Base-by-base conservation (phyloP, 2,113 vertebrate genomes). In the Hepsetus odoe region DNA sequence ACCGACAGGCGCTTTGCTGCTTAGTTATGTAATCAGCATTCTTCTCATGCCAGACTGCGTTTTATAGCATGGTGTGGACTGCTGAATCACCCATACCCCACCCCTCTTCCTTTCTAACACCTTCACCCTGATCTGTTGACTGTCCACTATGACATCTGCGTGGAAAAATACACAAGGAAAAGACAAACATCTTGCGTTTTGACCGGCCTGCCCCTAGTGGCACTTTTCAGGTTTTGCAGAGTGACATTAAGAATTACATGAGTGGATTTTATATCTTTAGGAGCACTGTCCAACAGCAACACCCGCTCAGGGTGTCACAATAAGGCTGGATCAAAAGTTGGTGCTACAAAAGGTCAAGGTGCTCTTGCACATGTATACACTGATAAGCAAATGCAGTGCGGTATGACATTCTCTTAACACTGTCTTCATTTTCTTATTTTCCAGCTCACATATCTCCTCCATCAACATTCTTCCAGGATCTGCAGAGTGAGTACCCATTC, bases 381-480 rank as follows among this genome's bases (percentile, higher is more conserved):
- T 56, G 5, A 56, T 53, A 62, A 42, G 33, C 3, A 58, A 9
- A 44, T 24, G 20, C 58, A 51, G 16, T 71, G 16, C 18, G 5
- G n/a, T 49, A 5, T 75, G 6, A 40, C 61, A 71, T 85, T 84
- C 85, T 88, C 78, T 85, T 90, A 85, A 88, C 82, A 55, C 74
- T 71, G 51, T 35, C 82, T 80, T 87, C 44, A 53, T 24, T 81
- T 76, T 86, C 84, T 73, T 92, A 84, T 82, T 76, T 94, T 94
- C 76, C 92, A 97, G 96, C 91, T 93, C 95, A 86, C 94, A 94
- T 88, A 91, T 96, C 86, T 94, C 96, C 89, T 90, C 95, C 30
- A 94, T 96, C 92, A 95, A 92, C 92, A 95, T 96, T 87, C 91
- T 97, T 91, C 96, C 96, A 82, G 94, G 94, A 88, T 95, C 96